These are phyloP conservation scores for Denticeps clupeoides DNA, from an alignment of 2,797 vertebrate species.

Conservation along the genomic window DNA sequence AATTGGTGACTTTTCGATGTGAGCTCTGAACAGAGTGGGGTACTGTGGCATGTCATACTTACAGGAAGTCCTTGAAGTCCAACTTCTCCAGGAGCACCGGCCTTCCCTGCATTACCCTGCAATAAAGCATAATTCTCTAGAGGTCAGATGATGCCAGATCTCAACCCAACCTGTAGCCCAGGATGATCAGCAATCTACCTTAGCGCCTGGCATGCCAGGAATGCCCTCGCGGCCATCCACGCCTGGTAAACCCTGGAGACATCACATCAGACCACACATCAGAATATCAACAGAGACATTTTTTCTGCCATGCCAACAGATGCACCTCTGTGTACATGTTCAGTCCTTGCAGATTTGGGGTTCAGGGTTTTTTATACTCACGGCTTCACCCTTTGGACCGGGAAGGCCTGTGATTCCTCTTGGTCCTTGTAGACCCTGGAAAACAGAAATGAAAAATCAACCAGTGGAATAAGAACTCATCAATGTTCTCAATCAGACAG, in stretches of 20 bases:
- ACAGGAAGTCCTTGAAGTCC: constrained; percentile 88
- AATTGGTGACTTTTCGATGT: too few relatives aligned
- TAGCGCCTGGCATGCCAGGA: constrained; percentile 87
- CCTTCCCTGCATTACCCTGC: constrained; percentile 77
- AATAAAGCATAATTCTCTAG: constrained; percentile 38
- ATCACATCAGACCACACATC: neutral
- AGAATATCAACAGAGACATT: too few relatives aligned
- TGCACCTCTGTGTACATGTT: too few relatives aligned
- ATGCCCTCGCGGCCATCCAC: constrained; percentile 86
- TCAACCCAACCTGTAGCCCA: neutral
- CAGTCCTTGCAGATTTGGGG: too few relatives aligned
- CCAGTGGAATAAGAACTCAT: neutral
- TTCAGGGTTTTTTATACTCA: constrained; percentile 55
- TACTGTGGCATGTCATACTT: constrained; percentile 64
- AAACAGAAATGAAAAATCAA: constrained; percentile 18
- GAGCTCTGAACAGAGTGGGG: too few relatives aligned
- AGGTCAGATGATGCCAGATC: too few relatives aligned
- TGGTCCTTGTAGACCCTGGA: constrained; percentile 71
- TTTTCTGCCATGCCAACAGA: too few relatives aligned
- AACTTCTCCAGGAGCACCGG: constrained; percentile 75
- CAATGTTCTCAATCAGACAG: neutral
- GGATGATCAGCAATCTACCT: constrained; percentile 55
- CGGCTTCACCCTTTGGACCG: constrained; percentile 85
- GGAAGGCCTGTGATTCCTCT: constrained; percentile 87
- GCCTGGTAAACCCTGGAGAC: constrained; percentile 78